phyloP scores from a whole-genome alignment of 2,888 invertebrate species.

The Cryptops parisi region DNA sequence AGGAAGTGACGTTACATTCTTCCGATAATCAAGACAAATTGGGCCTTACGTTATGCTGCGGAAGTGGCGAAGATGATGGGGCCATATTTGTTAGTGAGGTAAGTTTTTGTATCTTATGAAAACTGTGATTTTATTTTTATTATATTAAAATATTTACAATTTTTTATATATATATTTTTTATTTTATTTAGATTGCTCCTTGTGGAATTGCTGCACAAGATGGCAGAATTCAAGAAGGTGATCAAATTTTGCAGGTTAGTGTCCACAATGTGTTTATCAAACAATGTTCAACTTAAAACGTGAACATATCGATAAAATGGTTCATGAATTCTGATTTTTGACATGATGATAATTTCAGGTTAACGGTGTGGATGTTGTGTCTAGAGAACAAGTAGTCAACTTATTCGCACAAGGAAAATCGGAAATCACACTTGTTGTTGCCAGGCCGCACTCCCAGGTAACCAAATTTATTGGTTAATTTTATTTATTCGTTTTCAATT shows the following conservation, averaged over 20 bases:
- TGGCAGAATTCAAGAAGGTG: slow-evolving; percentile 44
- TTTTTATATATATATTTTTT: too few species aligned
- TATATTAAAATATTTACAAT: too few species aligned
- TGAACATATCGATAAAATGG: too few species aligned
- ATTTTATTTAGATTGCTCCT: slow-evolving; percentile 39
- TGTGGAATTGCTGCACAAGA: slow-evolving; percentile 45
- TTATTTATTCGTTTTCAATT: too few species aligned
- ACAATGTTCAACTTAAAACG: too few species aligned
- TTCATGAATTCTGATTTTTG: too few species aligned
- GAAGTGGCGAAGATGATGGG: slow-evolving; percentile 41
- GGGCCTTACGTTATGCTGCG: slow-evolving; percentile 52
- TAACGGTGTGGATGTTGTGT: slow-evolving; percentile 45
- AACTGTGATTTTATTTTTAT: too few species aligned
- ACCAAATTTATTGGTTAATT: slow-evolving; percentile 1
- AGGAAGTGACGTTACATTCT: slow-evolving; percentile 51
- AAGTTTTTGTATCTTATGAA: background rate
- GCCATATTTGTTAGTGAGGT: slow-evolving; percentile 52
- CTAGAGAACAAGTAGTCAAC: slow-evolving; percentile 44
- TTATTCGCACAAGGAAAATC: slow-evolving; percentile 43
- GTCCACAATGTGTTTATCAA: too few species aligned
- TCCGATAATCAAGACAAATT: slow-evolving; percentile 44
- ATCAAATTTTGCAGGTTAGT: slow-evolving; percentile 45
- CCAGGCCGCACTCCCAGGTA: slow-evolving; percentile 37
- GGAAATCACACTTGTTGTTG: slow-evolving; percentile 44
- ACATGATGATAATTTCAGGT: slow-evolving; percentile 35